phyloP scores from a whole-genome alignment of 2,888 invertebrate species.

The Cryptosula pallasiana region DNA sequence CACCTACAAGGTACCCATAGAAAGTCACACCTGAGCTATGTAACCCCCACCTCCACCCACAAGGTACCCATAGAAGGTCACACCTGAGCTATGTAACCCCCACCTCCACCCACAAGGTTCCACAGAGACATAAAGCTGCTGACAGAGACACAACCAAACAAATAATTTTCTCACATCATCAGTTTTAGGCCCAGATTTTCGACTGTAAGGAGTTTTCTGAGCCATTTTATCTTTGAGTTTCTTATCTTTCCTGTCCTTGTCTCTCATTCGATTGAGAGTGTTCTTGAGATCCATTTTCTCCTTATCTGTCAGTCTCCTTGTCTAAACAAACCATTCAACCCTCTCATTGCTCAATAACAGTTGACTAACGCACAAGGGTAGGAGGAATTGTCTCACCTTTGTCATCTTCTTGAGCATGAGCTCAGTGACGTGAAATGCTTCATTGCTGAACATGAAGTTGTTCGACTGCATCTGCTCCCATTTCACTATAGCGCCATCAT shows the following conservation, averaged over 20 bases:
- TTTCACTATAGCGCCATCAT: constrained; percentile 47
- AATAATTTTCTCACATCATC: too few relatives aligned
- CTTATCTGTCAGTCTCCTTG: constrained; percentile 21
- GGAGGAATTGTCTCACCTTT: not conserved
- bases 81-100: too few relatives aligned
- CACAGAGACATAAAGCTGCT: too few relatives aligned
- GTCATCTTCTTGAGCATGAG: constrained; percentile 21
- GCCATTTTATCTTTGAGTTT: constrained; percentile 28
- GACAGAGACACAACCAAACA: too few relatives aligned
- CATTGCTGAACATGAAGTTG: constrained; percentile 49
- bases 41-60: too few relatives aligned
- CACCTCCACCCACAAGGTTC: too few relatives aligned
- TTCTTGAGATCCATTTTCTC: constrained; percentile 27
- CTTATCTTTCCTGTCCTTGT: constrained; percentile 15
- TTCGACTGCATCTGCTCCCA: constrained; percentile 54
- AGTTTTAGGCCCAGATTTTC: constrained; percentile 10
- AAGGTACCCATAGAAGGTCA: too few relatives aligned
- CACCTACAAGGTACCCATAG: too few relatives aligned
- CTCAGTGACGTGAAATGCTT: constrained; percentile 19
- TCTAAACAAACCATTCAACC: too few relatives aligned
- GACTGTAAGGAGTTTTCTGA: constrained; percentile 29
- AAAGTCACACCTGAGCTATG: too few relatives aligned
- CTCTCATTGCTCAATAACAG: too few relatives aligned
- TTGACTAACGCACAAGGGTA: too few relatives aligned
- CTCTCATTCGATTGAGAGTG: constrained; percentile 24